phyloP scores from a whole-genome alignment of 2,888 invertebrate species.

The Stenichneumon culpator region DNA sequence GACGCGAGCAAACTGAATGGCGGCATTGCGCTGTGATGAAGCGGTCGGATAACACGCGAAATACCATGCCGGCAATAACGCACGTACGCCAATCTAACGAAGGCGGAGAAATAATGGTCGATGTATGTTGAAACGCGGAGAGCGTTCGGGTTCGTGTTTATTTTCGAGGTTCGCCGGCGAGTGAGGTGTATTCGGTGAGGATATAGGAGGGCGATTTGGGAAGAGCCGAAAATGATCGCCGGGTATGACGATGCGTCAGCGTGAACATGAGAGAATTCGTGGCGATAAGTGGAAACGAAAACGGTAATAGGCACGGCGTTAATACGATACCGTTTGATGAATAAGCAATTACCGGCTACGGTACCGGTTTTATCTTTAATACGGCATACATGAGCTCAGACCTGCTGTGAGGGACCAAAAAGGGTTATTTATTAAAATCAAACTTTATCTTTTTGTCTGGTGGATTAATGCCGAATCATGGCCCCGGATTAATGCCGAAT shows the following conservation, averaged over 20 bases:
- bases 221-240: slow-evolving; percentile 12
- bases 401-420: too few relatives aligned
- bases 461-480: too few relatives aligned
- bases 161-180: slow-evolving; percentile 24
- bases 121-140: slow-evolving; percentile 13
- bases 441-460: too few relatives aligned
- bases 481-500: too few relatives aligned
- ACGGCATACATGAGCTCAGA: too few relatives aligned
- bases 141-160: not conserved
- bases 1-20: not conserved
- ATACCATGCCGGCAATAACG: slow-evolving; percentile 38
- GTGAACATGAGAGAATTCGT: not conserved
- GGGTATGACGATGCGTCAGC: slow-evolving; percentile 16
- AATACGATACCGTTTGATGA: slow-evolving; percentile 13
- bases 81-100: slow-evolving; percentile 15
- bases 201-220: slow-evolving; percentile 10
- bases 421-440: too few relatives aligned
- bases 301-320: slow-evolving; percentile 4
- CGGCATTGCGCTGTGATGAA: slow-evolving; percentile 21
- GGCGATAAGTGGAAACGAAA: slow-evolving; percentile 36
- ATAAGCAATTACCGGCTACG: slow-evolving; percentile 10
- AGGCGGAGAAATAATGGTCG: slow-evolving; percentile 23
- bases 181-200: not conserved
- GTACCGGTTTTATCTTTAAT: too few relatives aligned
- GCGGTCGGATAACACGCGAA: slow-evolving; percentile 28